Percentiles rank a stretch among this genome's conserved stretches.
These are phyloP conservation scores for Chymomyza fuscimana DNA, from an alignment of 2,888 invertebrate species.

Conservation along the genomic window DNA sequence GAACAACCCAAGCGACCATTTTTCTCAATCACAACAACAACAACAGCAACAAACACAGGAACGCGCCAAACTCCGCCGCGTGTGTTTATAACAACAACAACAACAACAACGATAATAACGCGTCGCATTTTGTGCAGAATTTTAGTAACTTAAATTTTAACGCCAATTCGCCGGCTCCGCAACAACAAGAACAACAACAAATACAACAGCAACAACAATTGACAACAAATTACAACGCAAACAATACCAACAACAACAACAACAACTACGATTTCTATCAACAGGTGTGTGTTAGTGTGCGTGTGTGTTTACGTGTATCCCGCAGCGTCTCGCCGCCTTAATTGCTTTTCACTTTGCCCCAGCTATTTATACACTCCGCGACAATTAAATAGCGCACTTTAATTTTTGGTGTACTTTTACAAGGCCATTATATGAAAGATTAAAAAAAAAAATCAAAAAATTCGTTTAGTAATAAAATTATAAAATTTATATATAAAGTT, in stretches of 20 bases:
- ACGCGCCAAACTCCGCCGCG: constrained; percentile 51
- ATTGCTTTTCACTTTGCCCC: background rate
- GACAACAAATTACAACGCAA: constrained; percentile 16
- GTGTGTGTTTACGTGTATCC: constrained; percentile 4
- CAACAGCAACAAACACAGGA: constrained; percentile 39
- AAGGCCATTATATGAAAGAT: too few relatives aligned
- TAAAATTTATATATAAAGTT: too few relatives aligned
- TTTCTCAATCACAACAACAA: constrained; percentile 56
- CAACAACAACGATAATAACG: constrained; percentile 48
- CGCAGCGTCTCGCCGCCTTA: constrained; percentile 6
- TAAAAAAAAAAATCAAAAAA: too few relatives aligned
- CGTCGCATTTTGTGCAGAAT: constrained; percentile 38
- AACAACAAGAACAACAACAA: constrained; percentile 39
- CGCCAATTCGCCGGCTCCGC: constrained; percentile 43
- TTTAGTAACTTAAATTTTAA: constrained; percentile 66
- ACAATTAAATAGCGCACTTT: background rate
- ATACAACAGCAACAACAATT: constrained; percentile 32
- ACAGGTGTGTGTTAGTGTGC: constrained; percentile 76
- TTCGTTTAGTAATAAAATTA: too few relatives aligned
- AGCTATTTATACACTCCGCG: constrained; percentile 10
- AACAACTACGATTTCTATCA: constrained; percentile 64
- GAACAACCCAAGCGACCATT: constrained; percentile 60
- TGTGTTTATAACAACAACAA: constrained; percentile 64
- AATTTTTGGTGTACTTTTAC: too few relatives aligned
- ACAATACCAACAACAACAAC: constrained; percentile 38